Percentiles rank a stretch among this genome's conserved stretches.
Conservation (phyloP, 2,888 invertebrate species). For the Petrolisthes manimaculis region DNA sequence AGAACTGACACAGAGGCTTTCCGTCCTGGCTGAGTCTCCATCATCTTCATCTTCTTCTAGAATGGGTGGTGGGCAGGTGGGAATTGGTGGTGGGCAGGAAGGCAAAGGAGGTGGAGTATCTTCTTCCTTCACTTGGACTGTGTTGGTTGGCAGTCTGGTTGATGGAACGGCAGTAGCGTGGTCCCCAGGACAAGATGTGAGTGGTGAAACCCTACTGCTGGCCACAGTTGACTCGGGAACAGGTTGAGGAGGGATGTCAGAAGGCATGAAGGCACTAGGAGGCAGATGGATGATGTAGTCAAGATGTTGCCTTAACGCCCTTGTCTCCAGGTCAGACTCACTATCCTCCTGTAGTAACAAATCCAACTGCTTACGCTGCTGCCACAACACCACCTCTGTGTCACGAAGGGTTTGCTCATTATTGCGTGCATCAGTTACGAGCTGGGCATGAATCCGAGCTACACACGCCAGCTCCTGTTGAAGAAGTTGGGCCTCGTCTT, state of each 20-base stretch:
- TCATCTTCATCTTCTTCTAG: slow-evolving; percentile 59
- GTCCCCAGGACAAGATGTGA: not conserved
- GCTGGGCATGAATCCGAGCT: slow-evolving; percentile 50
- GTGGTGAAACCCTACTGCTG: slow-evolving; percentile 19
- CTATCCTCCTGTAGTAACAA: slow-evolving; percentile 53
- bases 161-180: not conserved
- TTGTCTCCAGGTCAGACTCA: slow-evolving; percentile 56
- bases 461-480: slow-evolving; percentile 53
- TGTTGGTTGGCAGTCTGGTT: not conserved
- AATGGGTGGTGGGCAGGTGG: slow-evolving; percentile 33
- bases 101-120: slow-evolving; percentile 35
- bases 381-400: slow-evolving; percentile 46
- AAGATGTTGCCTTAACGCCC: slow-evolving; percentile 50
- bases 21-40: slow-evolving; percentile 44
- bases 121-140: slow-evolving; percentile 16
- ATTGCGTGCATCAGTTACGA: slow-evolving; percentile 57
- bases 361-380: slow-evolving; percentile 60
- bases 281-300: slow-evolving; percentile 65
- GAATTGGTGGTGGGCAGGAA: slow-evolving; percentile 28
- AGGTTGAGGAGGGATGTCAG: not conserved
- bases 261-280: slow-evolving; percentile 63
- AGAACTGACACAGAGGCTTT: slow-evolving; percentile 58
- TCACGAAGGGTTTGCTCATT: slow-evolving; percentile 62
- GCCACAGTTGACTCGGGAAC: not conserved
- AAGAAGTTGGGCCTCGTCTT: slow-evolving; percentile 51